Percentiles rank a stretch among this genome's conserved stretches.
Evolutionary conservation across 2,113 vertebrate species (phyloP).

Genomic region (Macroglossus sobrinus): DNA sequence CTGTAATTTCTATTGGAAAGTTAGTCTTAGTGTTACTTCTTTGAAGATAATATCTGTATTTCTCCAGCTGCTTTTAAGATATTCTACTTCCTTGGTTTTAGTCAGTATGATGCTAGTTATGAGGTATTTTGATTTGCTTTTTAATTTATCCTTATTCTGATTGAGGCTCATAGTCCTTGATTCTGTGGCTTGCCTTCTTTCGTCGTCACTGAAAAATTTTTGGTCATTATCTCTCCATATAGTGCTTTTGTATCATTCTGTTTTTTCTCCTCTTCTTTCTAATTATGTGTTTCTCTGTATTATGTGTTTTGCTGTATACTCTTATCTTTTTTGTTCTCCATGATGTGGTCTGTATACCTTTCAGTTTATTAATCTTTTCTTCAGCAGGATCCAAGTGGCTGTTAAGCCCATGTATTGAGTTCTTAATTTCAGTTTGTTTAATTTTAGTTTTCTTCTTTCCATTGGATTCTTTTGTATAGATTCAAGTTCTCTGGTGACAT

Average conservation of each 20-base stretch:
- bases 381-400: not conserved
- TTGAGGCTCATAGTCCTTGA: not conserved
- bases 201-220: not conserved
- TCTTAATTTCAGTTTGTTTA: not conserved
- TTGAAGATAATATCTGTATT: not conserved
- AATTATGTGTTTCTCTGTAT: not conserved
- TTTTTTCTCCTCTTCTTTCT: not conserved
- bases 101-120: not conserved
- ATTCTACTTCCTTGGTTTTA: not conserved
- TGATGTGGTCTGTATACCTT: not conserved
- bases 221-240: not conserved
- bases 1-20: not conserved
- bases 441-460: not conserved
- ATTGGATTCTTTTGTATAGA: not conserved
- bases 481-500: not conserved
- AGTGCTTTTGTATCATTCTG: not conserved
- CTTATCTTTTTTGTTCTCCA: not conserved
- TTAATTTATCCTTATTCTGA: not conserved
- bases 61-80: not conserved
- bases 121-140: not conserved
- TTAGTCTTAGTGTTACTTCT: not conserved
- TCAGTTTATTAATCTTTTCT: not conserved
- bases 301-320: not conserved
- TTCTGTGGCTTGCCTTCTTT: not conserved
- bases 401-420: not conserved